Evolutionary conservation across 2,888 invertebrate genomes (phyloP).

Genomic region (Boloria euphrosyne): DNA sequence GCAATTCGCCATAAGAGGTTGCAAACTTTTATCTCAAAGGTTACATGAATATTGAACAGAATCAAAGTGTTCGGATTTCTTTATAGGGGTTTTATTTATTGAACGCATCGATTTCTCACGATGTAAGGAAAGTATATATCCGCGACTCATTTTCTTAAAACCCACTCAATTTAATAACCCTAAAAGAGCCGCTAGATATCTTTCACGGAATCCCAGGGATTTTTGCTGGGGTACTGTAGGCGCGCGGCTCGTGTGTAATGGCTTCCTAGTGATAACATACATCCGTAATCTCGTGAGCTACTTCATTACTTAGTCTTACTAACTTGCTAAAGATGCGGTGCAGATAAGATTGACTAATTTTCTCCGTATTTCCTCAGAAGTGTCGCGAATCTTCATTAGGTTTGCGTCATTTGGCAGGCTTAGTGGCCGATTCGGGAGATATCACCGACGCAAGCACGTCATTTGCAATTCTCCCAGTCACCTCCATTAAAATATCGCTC

Average conservation of each 20-base stretch:
- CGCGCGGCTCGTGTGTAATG: slow-evolving; percentile 53
- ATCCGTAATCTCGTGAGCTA: slow-evolving; percentile 68
- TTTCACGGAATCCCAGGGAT: slow-evolving; percentile 75
- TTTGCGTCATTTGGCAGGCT: slow-evolving; percentile 66
- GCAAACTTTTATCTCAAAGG: slow-evolving; percentile 48
- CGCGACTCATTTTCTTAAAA: slow-evolving; percentile 75
- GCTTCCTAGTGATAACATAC: slow-evolving; percentile 59
- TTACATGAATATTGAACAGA: slow-evolving; percentile 58
- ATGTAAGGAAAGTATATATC: slow-evolving; percentile 67
- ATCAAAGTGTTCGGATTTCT: slow-evolving; percentile 73
- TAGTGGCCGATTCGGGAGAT: slow-evolving; percentile 64
- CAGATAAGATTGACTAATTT: slow-evolving; percentile 78
- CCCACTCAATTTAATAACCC: slow-evolving; percentile 79
- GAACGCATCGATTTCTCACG: slow-evolving; percentile 64
- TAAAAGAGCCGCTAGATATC: slow-evolving; percentile 74
- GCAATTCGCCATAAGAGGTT: slow-evolving; percentile 61
- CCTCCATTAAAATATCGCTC: slow-evolving; percentile 52
- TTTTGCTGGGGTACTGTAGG: slow-evolving; percentile 60
- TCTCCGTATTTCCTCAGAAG: slow-evolving; percentile 64
- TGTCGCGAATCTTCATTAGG: slow-evolving; percentile 68
- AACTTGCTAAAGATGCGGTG: slow-evolving; percentile 64
- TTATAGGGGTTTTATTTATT: slow-evolving; percentile 68
- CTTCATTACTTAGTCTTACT: slow-evolving; percentile 77
- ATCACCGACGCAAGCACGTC: slow-evolving; percentile 70
- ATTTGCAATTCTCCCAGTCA: slow-evolving; percentile 61